A percentile compares a stretch with the other conserved stretches of the same genome.
Evolutionary conservation across 2,888 invertebrate species (phyloP).

Genomic region (Drosophila mettleri): DNA sequence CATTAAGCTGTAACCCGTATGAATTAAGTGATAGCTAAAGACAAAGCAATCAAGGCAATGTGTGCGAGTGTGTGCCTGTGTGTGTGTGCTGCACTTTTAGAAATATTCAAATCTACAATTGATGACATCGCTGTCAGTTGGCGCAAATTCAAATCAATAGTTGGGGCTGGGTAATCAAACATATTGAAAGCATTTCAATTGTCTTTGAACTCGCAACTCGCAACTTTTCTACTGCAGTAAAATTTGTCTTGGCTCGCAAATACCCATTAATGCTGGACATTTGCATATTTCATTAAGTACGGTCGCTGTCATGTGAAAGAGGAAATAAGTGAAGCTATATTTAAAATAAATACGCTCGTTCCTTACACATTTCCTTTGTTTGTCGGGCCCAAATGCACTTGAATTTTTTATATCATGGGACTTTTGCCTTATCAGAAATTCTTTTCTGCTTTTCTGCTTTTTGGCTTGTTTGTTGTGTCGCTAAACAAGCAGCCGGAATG

Average conservation of each 20-base stretch:
- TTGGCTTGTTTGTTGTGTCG: constrained; percentile 59
- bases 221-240: constrained; percentile 17
- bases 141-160: constrained; percentile 68
- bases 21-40: constrained; percentile 32
- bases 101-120: constrained; percentile 46
- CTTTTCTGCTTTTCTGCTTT: constrained; percentile 28
- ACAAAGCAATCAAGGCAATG: constrained; percentile 59
- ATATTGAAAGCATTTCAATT: constrained; percentile 23
- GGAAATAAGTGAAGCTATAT: background rate
- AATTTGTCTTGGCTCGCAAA: constrained; percentile 15
- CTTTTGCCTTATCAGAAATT: constrained; percentile 24
- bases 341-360: constrained; percentile 15
- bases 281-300: constrained; percentile 71
- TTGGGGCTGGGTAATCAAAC: constrained; percentile 27
- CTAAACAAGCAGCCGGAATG: constrained; percentile 32
- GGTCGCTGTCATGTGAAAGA: constrained; percentile 35
- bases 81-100: constrained; percentile 19
- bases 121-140: constrained; percentile 51
- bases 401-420: constrained; percentile 24
- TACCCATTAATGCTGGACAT: constrained; percentile 48
- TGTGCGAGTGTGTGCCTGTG: constrained; percentile 11
- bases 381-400: constrained; percentile 45
- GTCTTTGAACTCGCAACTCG: constrained; percentile 23
- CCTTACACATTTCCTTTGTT: constrained; percentile 36
- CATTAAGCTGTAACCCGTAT: constrained; percentile 23